A percentile compares a stretch with the other conserved stretches of the same genome.
Conservation (phyloP, 2,113 vertebrate species). For the Podilymbus podiceps region DNA sequence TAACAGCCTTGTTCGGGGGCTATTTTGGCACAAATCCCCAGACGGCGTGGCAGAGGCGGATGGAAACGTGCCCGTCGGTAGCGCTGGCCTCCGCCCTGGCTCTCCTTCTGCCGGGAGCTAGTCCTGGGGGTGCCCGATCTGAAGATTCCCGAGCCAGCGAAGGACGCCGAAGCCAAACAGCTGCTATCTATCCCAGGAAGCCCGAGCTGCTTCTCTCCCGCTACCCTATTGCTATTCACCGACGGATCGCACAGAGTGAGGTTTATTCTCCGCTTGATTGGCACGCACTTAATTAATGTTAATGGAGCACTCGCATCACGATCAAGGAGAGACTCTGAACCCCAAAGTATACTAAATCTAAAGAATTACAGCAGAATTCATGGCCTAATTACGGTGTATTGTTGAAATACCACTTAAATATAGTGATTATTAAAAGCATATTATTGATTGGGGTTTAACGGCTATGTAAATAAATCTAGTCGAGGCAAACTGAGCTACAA, state of each 20-base stretch:
- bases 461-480: conserved; percentile 63
- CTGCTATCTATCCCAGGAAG: neutral
- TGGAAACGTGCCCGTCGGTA: neutral
- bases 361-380: conserved; percentile 65
- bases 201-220: neutral
- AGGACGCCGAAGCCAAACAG: neutral
- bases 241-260: neutral
- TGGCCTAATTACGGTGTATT: conserved; percentile 66
- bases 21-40: neutral
- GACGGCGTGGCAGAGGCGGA: neutral
- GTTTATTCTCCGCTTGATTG: conserved; percentile 55
- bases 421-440: conserved; percentile 69
- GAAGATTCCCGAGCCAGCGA: neutral
- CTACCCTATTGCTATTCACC: neutral
- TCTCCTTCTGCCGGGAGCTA: neutral
- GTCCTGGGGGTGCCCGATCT: neutral
- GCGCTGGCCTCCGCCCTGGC: neutral
- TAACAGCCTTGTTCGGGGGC: neutral
- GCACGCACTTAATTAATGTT: conserved; percentile 38
- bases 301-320: conserved; percentile 27
- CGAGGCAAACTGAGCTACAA: conserved; percentile 38
- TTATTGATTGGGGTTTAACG: conserved; percentile 69
- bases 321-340: conserved; percentile 63
- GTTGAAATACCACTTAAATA: conserved; percentile 69
- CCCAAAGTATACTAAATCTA: conserved; percentile 58